Evolutionary conservation across 2,113 vertebrate species (phyloP), one percentile per base, ranked within the genome.

Genomic region (Neopipo cinnamomea): DNA sequence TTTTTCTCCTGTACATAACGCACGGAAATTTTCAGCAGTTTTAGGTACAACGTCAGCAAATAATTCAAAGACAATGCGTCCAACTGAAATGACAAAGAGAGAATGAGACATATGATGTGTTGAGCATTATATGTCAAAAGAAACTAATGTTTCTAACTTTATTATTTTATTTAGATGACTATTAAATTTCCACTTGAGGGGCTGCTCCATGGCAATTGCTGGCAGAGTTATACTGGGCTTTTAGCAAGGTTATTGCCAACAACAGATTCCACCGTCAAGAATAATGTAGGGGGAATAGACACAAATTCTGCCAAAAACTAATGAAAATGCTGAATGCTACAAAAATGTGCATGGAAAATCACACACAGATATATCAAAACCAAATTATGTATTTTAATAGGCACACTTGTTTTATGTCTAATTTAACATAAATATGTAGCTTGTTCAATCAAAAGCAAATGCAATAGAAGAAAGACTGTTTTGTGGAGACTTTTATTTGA

Each of bases 1-100:
- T 92, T 99, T 99, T 96, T 99, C 99, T 59, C 99, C 99, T 2
- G 99, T 99, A 98, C 99, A 99, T 46, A 99, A 96, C 0, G 99
- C 99, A 85, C 99, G 98, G 92, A 99, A 99, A 96, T 99, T 99
- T 95, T 99, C 99, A 20, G 99, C 99, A 20, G 99, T 99, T 98
- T 99, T 99, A 37, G 99, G 99, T 46, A 99, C 98, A 80, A 99
- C 41, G 8, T 99, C 99, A 59, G 98, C 98, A 96, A 99, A 99
- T 72, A 99, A 97, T 95, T 99, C 99, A 50, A 99, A 95, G 75
- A 99, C 98, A 62, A 99, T 97, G 16, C 99, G 98, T 55, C 99
- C 99, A 85, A 96, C 99, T 99, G 92, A 41, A 98, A 97, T 6
- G 81, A 66, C 47, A 93, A 30, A 85, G 30, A 89, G 21, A 85